A percentile compares a stretch with the other conserved stretches of the same genome.
Conservation (phyloP, 2,888 invertebrate genomes). For the Volucella inanis region DNA sequence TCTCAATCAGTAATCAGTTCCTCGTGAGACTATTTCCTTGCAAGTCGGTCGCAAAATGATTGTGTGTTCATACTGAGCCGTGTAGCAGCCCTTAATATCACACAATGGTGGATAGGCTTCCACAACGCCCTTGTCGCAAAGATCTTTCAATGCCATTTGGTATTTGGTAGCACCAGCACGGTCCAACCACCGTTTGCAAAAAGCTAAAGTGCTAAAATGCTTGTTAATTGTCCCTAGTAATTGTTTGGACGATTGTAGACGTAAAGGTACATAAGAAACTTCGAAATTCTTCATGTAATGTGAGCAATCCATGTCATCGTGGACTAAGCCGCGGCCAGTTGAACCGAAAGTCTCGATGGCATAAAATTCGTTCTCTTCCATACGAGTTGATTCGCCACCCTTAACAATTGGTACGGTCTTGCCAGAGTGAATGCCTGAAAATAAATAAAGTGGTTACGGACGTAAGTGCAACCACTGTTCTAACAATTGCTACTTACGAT, state of each 20-base stretch:
- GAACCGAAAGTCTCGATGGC: conserved; percentile 99
- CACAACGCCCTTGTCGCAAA: conserved; percentile 98
- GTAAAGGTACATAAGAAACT: conserved; percentile 93
- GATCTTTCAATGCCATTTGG: conserved; percentile 98
- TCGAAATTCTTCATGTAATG: conserved; percentile 99
- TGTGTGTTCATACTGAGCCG: conserved; percentile 99
- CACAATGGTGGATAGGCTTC: conserved; percentile 99
- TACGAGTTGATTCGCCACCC: conserved; percentile 97
- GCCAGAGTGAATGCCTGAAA: conserved; percentile 93
- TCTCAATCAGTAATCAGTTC: conserved; percentile 90
- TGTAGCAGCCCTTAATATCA: conserved; percentile 98
- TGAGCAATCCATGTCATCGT: conserved; percentile 99
- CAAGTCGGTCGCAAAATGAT: conserved; percentile 98
- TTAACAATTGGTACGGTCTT: conserved; percentile 99
- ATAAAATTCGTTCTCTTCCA: conserved; percentile 99
- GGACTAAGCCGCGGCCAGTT: conserved; percentile 96
- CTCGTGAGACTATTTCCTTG: conserved; percentile 98
- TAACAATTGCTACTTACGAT: conserved; percentile 86
- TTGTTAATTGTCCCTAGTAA: conserved; percentile 96
- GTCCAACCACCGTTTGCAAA: conserved; percentile 99
- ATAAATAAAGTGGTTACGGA: background rate
- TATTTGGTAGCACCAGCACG: conserved; percentile 98
- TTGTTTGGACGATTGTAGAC: conserved; percentile 96
- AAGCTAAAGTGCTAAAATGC: conserved; percentile 98
- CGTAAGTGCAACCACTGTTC: background rate